Percentiles rank a stretch among this genome's conserved stretches.
Evolutionary conservation across 2,797 vertebrate genomes (phyloP).

Genomic region (Lagocephalus sceleratus): DNA sequence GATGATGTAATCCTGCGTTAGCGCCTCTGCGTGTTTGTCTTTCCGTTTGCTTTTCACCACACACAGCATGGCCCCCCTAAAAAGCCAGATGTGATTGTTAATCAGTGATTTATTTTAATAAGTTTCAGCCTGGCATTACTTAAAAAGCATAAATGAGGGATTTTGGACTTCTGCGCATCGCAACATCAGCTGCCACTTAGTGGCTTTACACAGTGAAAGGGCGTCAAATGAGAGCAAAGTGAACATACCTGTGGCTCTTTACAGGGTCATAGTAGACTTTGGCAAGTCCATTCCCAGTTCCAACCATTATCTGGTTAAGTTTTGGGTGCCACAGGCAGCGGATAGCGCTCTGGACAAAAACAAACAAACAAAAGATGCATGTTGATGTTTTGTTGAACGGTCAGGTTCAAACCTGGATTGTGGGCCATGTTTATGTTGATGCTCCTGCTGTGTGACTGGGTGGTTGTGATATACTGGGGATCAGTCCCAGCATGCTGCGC

Average conservation of each 20-base stretch:
- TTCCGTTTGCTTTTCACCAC: constrained; percentile 95
- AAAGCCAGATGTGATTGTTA: constrained; percentile 15
- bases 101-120: background rate
- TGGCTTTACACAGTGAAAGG: background rate
- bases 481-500: constrained; percentile 53
- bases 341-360: constrained; percentile 81
- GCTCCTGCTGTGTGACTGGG: constrained; percentile 44
- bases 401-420: background rate
- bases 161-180: too few species aligned
- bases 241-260: constrained; percentile 90
- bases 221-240: background rate
- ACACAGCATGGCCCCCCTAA: constrained; percentile 93
- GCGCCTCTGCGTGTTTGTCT: constrained; percentile 88
- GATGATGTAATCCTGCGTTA: constrained; percentile 98
- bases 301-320: constrained; percentile 97
- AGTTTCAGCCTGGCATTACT: too few species aligned
- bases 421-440: constrained; percentile 3
- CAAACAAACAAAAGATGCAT: constrained; percentile 3
- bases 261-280: constrained; percentile 96
- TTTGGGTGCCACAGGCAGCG: constrained; percentile 98
- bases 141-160: too few species aligned
- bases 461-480: constrained; percentile 40
- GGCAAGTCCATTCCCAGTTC: constrained; percentile 90
- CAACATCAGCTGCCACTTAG: too few species aligned
- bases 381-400: background rate